Evolutionary conservation across 2,797 vertebrate species (phyloP).

Genomic region (Hypotaenidia okinawae): DNA sequence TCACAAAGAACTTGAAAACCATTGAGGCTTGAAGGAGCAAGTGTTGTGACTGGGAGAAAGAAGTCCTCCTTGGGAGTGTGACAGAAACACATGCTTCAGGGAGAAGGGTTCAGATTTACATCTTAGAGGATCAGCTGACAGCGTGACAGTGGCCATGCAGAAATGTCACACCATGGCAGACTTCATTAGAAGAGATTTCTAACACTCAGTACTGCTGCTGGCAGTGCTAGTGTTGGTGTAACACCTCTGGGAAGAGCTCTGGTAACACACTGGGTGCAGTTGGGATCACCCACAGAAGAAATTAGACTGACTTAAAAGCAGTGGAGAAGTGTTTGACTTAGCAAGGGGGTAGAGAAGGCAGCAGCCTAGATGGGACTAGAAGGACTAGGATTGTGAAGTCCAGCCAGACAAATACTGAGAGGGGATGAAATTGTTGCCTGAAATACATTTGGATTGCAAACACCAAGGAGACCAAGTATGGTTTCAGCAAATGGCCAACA

Average conservation of each 20-base stretch:
- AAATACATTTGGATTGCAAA: neutral
- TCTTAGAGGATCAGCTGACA: neutral
- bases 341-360: neutral
- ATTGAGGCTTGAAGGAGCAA: neutral
- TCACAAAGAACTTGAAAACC: neutral
- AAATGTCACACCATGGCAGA: fast-evolving
- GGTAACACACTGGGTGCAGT: neutral
- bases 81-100: neutral
- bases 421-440: fast-evolving
- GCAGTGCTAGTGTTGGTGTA: neutral
- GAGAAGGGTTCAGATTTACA: neutral
- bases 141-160: fast-evolving
- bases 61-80: neutral
- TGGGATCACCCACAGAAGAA: neutral
- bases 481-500: neutral
- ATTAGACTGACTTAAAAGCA: fast-evolving
- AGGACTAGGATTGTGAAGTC: neutral
- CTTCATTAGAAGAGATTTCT: neutral
- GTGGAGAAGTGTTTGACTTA: neutral
- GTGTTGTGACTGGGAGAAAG: neutral
- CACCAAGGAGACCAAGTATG: neutral
- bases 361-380: neutral
- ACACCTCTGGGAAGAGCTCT: neutral
- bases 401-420: neutral
- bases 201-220: neutral